Evolutionary conservation across 2,113 vertebrate species (phyloP).

Genomic region (Hoplias malabaricus): DNA sequence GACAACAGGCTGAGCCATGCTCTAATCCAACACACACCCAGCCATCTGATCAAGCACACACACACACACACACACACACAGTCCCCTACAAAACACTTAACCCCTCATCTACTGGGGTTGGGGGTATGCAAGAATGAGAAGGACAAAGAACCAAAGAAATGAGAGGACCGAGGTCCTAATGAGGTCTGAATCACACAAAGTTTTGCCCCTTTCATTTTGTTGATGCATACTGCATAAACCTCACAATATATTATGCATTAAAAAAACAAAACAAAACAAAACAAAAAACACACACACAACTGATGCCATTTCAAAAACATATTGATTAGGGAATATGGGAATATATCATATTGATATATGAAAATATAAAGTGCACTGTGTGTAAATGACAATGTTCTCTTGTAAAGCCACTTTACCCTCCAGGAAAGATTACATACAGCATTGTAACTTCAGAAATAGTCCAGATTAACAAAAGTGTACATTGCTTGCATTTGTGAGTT

Average conservation of each 20-base stretch:
- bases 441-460: not conserved
- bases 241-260: too few relatives aligned
- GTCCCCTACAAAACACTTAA: slow-evolving; percentile 42
- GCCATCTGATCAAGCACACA: slow-evolving; percentile 36
- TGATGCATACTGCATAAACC: slow-evolving; percentile 5
- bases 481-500: not conserved
- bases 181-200: slow-evolving; percentile 7
- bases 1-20: slow-evolving; percentile 32
- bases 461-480: not conserved
- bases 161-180: slow-evolving; percentile 2
- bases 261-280: too few relatives aligned
- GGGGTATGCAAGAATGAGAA: not conserved
- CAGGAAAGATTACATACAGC: not conserved
- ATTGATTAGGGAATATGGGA: too few relatives aligned
- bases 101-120: slow-evolving; percentile 24
- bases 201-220: slow-evolving; percentile 22
- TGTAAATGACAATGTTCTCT: not conserved
- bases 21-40: slow-evolving; percentile 20
- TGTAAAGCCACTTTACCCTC: not conserved
- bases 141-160: slow-evolving; percentile 3
- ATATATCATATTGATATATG: not conserved
- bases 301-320: not conserved
- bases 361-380: not conserved
- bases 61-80: slow-evolving; percentile 36
- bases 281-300: not conserved